Evolutionary conservation across 2,113 vertebrate genomes (phyloP).

Genomic region (Scolopax mira): DNA sequence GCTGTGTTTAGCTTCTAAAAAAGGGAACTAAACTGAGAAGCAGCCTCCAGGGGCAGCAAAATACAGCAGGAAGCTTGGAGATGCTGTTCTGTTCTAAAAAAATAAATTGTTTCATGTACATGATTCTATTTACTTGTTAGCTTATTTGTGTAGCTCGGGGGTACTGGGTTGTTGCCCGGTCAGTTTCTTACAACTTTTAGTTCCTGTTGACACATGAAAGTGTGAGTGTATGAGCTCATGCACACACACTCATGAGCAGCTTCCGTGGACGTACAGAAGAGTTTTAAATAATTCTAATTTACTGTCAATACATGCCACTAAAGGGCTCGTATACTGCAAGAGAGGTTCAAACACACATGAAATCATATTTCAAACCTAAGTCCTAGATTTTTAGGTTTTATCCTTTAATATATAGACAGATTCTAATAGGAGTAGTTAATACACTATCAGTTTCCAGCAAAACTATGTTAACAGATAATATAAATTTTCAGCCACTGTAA

Average conservation of each 20-base stretch:
- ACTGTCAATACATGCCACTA: neutral
- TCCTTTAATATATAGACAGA: neutral
- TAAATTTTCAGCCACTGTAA: neutral
- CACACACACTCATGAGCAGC: neutral
- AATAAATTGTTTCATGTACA: neutral
- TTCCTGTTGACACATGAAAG: conserved; percentile 1
- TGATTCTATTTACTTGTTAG: conserved; percentile 41
- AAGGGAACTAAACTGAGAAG: conserved; percentile 31
- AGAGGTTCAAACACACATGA: neutral
- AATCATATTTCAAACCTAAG: neutral
- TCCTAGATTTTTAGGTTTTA: neutral
- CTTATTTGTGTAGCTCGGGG: conserved; percentile 34
- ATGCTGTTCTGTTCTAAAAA: conserved; percentile 20
- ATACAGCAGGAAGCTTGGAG: conserved; percentile 55
- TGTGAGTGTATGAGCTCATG: neutral
- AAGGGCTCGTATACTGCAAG: neutral
- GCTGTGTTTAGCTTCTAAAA: conserved; percentile 62
- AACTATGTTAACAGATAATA: neutral
- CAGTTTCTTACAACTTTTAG: conserved; percentile 11
- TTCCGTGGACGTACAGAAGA: neutral
- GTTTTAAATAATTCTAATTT: neutral
- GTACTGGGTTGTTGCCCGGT: neutral
- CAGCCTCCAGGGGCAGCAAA: conserved; percentile 61
- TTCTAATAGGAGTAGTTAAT: neutral
- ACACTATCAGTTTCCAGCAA: neutral